A percentile compares a stretch with the other conserved stretches of the same genome.
phyloP scores from a whole-genome alignment of 2,888 invertebrate genomes.

The Pheosia tremula region DNA sequence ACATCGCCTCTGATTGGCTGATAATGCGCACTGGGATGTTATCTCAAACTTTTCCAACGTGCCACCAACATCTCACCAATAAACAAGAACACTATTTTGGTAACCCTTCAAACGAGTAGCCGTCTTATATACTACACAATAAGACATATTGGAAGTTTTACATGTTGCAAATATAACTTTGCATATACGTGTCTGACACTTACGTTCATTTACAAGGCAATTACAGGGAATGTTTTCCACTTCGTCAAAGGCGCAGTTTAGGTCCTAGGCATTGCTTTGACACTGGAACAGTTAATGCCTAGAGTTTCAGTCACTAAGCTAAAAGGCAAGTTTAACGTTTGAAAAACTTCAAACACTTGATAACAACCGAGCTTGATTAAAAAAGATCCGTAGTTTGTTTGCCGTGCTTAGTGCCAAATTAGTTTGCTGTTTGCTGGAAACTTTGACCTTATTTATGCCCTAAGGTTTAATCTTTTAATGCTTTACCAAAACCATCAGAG shows the following conservation, averaged over 20 bases:
- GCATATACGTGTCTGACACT: constrained; percentile 33
- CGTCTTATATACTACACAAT: neutral
- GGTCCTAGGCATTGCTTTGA: neutral
- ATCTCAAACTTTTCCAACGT: constrained; percentile 45
- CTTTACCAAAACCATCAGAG: too few species aligned
- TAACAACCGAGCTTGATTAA: too few species aligned
- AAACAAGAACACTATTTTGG: constrained; percentile 13
- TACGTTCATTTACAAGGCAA: constrained; percentile 48
- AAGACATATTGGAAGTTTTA: constrained; percentile 11
- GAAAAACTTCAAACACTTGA: too few species aligned
- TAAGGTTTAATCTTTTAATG: too few species aligned
- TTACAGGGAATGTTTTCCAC: constrained; percentile 40
- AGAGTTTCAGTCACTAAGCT: too few species aligned
- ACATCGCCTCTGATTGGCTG: constrained; percentile 46
- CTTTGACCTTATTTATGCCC: too few species aligned
- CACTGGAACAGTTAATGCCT: too few species aligned
- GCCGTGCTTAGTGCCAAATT: too few species aligned
- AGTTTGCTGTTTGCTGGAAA: too few species aligned
- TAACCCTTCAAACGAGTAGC: constrained; percentile 13
- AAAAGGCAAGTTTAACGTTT: too few species aligned
- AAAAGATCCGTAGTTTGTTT: too few species aligned
- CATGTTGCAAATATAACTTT: constrained; percentile 11
- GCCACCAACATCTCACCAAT: constrained; percentile 32
- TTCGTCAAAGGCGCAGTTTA: constrained; percentile 15
- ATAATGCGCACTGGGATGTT: constrained; percentile 44